phyloP scores from a whole-genome alignment of 1,140 invertebrate genomes.

The Pemphigus obesinymphae region DNA sequence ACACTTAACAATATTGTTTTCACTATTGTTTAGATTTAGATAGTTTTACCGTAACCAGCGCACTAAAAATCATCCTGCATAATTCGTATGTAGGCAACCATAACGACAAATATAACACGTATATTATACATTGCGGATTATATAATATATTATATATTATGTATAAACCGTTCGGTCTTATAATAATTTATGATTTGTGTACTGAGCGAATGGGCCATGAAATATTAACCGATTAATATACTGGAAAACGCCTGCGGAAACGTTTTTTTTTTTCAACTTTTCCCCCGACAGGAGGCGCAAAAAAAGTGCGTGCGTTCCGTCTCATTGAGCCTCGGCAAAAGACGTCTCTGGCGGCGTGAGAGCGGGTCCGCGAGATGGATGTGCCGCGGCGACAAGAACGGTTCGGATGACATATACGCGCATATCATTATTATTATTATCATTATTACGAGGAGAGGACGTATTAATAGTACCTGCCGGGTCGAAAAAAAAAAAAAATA shows the following conservation, averaged over 20 bases:
- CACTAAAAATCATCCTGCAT: no score
- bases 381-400: not conserved
- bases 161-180: no score
- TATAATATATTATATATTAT: not conserved
- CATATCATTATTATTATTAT: not conserved
- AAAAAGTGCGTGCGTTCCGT: not conserved
- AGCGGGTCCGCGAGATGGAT: not conserved
- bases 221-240: not conserved
- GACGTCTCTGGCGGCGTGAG: not conserved
- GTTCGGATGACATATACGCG: not conserved
- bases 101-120: no score
- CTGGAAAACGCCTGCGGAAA: not conserved
- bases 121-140: not conserved
- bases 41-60: no score
- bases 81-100: no score
- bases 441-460: not conserved
- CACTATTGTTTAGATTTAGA: no score
- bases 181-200: not conserved
- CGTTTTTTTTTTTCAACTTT: not conserved
- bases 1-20: no score
- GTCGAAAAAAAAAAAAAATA: not conserved
- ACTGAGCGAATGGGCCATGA: not conserved
- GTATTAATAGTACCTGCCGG: no score
- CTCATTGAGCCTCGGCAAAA: not conserved
- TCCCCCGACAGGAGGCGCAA: not conserved